A percentile compares a stretch with the other conserved stretches of the same genome.
Conservation (phyloP, 2,888 invertebrate genomes). For the Trimorus sp. region DNA sequence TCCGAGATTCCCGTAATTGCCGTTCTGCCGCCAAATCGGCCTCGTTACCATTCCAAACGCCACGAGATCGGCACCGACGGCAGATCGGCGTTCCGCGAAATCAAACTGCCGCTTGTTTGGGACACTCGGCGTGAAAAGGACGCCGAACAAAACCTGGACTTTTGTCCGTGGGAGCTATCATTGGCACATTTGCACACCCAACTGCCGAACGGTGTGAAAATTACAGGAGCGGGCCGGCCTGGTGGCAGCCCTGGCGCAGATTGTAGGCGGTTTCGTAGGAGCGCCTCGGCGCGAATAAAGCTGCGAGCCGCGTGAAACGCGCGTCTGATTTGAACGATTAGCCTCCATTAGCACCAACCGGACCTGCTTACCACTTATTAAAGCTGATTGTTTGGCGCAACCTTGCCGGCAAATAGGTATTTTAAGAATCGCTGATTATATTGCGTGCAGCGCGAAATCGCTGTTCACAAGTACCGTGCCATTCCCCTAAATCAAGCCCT, state of each 20-base stretch:
- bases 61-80: background rate
- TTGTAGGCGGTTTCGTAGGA: slow-evolving; percentile 71
- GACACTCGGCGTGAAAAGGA: slow-evolving; percentile 25
- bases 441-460: slow-evolving; percentile 67
- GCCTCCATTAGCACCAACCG: slow-evolving; percentile 74
- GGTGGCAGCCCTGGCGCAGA: slow-evolving; percentile 70
- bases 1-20: background rate
- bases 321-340: slow-evolving; percentile 74
- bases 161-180: slow-evolving; percentile 72
- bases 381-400: slow-evolving; percentile 73
- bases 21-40: background rate
- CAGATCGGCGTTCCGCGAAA: slow-evolving; percentile 26
- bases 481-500: slow-evolving; percentile 63
- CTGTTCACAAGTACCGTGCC: slow-evolving; percentile 61
- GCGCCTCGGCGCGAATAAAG: slow-evolving; percentile 41
- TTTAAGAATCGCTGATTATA: slow-evolving; percentile 66
- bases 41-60: slow-evolving; percentile 20
- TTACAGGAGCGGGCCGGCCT: slow-evolving; percentile 73
- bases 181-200: slow-evolving; percentile 78
- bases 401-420: slow-evolving; percentile 64
- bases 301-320: slow-evolving; percentile 70
- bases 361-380: slow-evolving; percentile 74
- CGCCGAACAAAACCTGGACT: slow-evolving; percentile 40
- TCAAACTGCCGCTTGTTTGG: slow-evolving; percentile 47
- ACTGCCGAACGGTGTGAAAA: slow-evolving; percentile 79